Base-by-base conservation (phyloP, 1,140 invertebrate genomes). In the Drosophila biarmipes region DNA sequence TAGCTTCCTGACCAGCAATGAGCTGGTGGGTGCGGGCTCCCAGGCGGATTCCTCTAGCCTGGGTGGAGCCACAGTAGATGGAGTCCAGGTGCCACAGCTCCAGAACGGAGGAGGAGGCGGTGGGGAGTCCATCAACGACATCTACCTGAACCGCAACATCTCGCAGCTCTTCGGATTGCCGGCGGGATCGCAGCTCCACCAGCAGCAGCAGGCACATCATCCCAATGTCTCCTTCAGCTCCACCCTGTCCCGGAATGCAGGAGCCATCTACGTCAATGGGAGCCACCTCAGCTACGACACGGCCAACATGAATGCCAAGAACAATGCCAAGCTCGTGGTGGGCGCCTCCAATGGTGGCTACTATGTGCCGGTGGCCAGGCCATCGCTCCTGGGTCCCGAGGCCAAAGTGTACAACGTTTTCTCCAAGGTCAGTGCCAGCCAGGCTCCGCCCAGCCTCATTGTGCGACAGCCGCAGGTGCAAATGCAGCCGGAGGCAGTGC, bases 151-250 rank as follows among this genome's bases (percentile, higher is more conserved):
- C 61, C 90, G 90, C 29, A 91, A 91, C 52, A 89, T 90, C 48
- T 77, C 90, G 12, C 86, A 91, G 55, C 58, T 91, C 6, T 91
- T 91, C 45, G 89, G 89, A 0, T 35, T 91, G 15, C 78, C 66
- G 8, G 31, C 58, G 12, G 43, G 55, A 1, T 48, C 27, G 4
- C 78, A 63, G 43, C 64, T 42, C 3, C 46, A 54, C 2, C 82
- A 67, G 17, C 37, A 38, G 17, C 37, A 38, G 40, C 61, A 68
- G 31, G 15, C 31, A n/a, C 68, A 81, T 7, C 90, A 84, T 54
- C 86, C 90, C 5, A 91, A 91, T 63, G 90, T 91, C n/a, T 91
- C 90, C 34, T 91, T 91, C 42, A 90, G 81, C 55, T 87, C 82
- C 17, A 78, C 75, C 6, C 64, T 77, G 34, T 71, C 80, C 6